Conservation (phyloP, 1,140 invertebrate genomes). For the Apis cerana region DNA sequence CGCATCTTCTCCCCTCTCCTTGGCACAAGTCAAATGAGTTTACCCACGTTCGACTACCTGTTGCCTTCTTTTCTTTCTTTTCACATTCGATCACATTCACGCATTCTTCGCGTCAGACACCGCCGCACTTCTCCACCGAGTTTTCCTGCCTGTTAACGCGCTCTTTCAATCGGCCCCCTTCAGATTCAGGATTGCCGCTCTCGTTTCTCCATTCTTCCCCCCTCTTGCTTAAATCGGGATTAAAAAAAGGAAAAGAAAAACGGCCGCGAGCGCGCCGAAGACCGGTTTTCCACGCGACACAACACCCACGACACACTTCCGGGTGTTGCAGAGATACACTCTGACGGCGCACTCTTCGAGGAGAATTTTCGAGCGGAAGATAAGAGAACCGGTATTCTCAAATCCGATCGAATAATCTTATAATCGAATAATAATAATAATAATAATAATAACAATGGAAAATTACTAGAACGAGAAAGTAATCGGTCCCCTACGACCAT, state of each 20-base stretch:
- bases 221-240: slow-evolving; percentile 14
- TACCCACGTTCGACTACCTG: slow-evolving; percentile 30
- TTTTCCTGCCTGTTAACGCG: not conserved
- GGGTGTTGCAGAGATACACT: not conserved
- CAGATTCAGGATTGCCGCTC: not conserved
- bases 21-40: not conserved
- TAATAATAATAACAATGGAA: too few species aligned
- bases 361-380: too few species aligned
- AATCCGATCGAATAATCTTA: too few species aligned
- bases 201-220: not conserved
- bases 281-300: not conserved
- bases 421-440: too few species aligned
- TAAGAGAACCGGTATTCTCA: too few species aligned
- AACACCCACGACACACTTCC: not conserved
- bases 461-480: not conserved
- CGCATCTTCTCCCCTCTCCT: not conserved
- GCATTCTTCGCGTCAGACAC: slow-evolving; percentile 10
- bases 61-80: slow-evolving; percentile 40
- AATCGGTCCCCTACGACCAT: not conserved
- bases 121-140: not conserved
- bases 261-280: not conserved
- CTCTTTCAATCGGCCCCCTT: slow-evolving; percentile 3
- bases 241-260: slow-evolving; percentile 7
- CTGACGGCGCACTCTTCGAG: too few species aligned
- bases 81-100: slow-evolving; percentile 11